Percentiles rank a stretch among this genome's conserved stretches.
Evolutionary conservation across 23 tunicate genomes (phyloP).

Genomic region (Styela clava): DNA sequence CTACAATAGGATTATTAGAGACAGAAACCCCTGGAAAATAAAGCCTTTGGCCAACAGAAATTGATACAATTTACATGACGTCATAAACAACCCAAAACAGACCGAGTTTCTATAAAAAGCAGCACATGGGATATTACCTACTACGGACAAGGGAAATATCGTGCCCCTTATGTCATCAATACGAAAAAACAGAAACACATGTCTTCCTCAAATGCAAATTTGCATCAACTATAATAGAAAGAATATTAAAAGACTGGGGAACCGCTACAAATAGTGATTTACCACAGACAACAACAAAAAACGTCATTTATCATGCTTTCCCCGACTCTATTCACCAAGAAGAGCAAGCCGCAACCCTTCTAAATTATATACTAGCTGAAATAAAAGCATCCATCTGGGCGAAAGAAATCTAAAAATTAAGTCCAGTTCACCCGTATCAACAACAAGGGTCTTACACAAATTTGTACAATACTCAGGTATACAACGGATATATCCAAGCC

Average conservation of each 20-base stretch:
- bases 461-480: too few relatives aligned
- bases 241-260: neutral
- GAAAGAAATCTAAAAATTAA: too few relatives aligned
- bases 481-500: too few relatives aligned
- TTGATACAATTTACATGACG: neutral
- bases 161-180: neutral
- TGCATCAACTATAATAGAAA: neutral
- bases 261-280: too few relatives aligned
- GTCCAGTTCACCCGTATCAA: too few relatives aligned
- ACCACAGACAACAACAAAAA: too few relatives aligned
- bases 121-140: constrained; percentile 3
- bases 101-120: neutral
- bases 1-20: neutral
- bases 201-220: neutral
- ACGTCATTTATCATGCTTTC: too few relatives aligned
- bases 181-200: neutral
- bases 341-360: too few relatives aligned
- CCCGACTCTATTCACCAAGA: too few relatives aligned
- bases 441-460: too few relatives aligned
- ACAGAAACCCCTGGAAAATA: neutral
- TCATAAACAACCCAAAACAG: neutral
- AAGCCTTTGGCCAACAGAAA: neutral
- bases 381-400: too few relatives aligned
- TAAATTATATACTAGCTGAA: too few relatives aligned
- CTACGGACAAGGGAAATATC: neutral